phyloP scores from a whole-genome alignment of 2,113 vertebrate genomes.

The Addax nasomaculatus region DNA sequence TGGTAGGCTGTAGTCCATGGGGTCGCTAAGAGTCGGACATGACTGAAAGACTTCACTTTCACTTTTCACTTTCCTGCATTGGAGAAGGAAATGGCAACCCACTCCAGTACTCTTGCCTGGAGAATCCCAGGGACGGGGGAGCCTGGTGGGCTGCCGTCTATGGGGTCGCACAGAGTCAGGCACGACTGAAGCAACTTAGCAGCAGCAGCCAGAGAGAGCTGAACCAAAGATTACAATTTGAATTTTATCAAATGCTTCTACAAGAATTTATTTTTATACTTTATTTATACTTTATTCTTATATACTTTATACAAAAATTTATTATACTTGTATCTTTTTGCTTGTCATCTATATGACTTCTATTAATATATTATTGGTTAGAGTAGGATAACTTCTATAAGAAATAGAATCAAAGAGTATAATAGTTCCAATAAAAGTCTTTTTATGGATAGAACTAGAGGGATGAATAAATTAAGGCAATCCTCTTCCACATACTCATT shows the following conservation, averaged over 20 bases:
- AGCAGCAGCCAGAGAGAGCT: not conserved
- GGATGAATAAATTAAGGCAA: not conserved
- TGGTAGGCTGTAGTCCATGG: not conserved
- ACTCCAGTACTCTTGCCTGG: not conserved
- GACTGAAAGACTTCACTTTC: not conserved
- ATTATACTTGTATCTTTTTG: not conserved
- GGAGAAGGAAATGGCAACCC: not conserved
- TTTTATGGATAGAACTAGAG: not conserved
- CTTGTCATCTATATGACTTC: not conserved
- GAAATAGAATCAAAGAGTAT: not conserved
- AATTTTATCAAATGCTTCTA: not conserved
- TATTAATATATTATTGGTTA: not conserved
- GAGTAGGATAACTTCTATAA: not conserved
- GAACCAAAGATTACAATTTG: not conserved
- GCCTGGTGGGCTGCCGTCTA: not conserved
- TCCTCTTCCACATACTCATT: not conserved
- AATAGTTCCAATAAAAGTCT: not conserved
- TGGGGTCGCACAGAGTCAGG: not conserved
- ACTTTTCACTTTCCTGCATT: not conserved
- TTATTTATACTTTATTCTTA: not conserved
- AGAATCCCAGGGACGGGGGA: not conserved
- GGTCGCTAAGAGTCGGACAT: accelerated
- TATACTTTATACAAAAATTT: not conserved
- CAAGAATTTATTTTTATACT: not conserved
- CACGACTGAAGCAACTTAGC: not conserved